Base-by-base conservation (phyloP, 1,140 invertebrate species). In the Drosophila persimilis region DNA sequence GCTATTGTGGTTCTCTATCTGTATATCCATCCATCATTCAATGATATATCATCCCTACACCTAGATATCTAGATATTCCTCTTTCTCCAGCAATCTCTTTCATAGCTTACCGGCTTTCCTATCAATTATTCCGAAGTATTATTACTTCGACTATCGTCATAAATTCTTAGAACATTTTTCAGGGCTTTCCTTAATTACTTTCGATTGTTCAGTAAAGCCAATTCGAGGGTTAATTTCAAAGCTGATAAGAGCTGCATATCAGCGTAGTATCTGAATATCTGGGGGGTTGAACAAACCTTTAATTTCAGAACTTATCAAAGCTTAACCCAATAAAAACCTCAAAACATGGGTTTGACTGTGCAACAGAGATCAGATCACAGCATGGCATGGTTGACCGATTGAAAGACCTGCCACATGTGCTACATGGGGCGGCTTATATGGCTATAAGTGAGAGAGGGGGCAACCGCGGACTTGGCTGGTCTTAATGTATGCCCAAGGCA, bases 401-500 rank as follows among this genome's bases (percentile, higher is more conserved):
- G 81, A 79, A 47, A 85, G 81, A 85, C 86, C 86, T 86, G 80
- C 83, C 79, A 70, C 73, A 65, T 77, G 60, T 65, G 62, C 66
- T 44, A 70, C 65, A 74, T 69, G 53, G 53, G 26, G n/a, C 17
- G 51, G 69, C 77, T 73, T 83, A 79, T 83, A 84, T 84, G 79
- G 80, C 54, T 46, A 50, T 39, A 11, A 39, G 4, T 39, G 11
- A 39, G 35, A 13, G 35, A 39, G 35, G 11, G 35, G 11, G 35
- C 35, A 39, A 13, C 11, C 53, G 55, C 54, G 63, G 59, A 52
- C 66, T 79, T 67, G 47, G 53, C 66, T 50, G 75, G 62, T 39
- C 55, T 66, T 86, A 85, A 85, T 85, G 80, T 85, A 85, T 85
- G 80, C 81, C 80, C 83, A 85, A 85, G 74, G 71, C 73, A 64